Base-by-base conservation (phyloP, 2,797 vertebrate genomes). In the Acrocephalus scirpaceus region DNA sequence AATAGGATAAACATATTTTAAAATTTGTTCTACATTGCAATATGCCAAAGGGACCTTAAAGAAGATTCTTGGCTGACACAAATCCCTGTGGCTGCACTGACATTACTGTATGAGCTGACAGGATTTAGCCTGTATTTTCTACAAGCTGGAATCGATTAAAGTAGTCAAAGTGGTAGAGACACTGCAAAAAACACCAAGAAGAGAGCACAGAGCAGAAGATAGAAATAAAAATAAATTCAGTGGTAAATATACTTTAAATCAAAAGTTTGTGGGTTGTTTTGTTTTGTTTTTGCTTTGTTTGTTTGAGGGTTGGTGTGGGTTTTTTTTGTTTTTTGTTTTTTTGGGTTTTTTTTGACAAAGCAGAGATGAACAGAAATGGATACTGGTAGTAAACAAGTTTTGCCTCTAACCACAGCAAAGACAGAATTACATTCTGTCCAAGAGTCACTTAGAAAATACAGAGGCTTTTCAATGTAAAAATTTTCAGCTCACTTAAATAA, bases 101-200 rank as follows among this genome's bases (percentile, higher is more conserved):
- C 76, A 79, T 79, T 84, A 88, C 60, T 76, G 32, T 70, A 79
- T 9, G 56, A 97, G 69, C 74, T 64, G 56, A 84, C 73, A 94
- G 88, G 76, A 91, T 90, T 96, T 86, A 90, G 82, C 56, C 85
- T 70, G 45, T 18, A 47, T 92, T 93, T 92, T 94, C 90, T 94
- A 51, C 90, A 76, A 92, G 77, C 90, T 95, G 82, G 80, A 92
- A 81, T 36, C 0, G 1, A 97, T 95, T 86, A 94, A 92, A 92
- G 53, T 54, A 76, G 56, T 48, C 64, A 51, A 69, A 90, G 56
- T 62, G 65, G 45, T 48, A 62, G 22, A 86, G 45, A 82, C 45
- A 53, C 25, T 61, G 56, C 40, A 53, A 88, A 78, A 88, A 76
- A 82, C n/a, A 66, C 25, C 57, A 87, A 72, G 47, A 86, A n/a